Evolutionary conservation across 2,797 vertebrate species (phyloP), one percentile per base, ranked within the genome.

Genomic region (Bufotes viridis): DNA sequence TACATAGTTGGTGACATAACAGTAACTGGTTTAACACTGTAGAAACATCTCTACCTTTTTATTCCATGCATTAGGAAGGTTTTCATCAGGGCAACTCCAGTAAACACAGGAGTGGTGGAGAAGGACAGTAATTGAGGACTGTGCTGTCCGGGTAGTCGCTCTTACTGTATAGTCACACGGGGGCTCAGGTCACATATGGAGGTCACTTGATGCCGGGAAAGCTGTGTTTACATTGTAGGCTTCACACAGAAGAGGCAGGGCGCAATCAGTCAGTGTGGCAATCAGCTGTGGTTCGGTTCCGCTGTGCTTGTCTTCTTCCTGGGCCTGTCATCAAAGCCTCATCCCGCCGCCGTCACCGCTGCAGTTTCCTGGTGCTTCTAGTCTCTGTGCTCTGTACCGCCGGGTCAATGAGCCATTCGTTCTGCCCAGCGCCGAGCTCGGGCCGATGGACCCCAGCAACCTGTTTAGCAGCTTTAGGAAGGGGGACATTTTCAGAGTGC

Each of bases 401-500:
- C 78, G 90, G 20, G 91, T 90, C 84, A 92, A 93, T 93, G 93
- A 92, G 89, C 82, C 84, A 84, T 87, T 80, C 76, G 78, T 90
- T 90, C 91, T 15, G 88, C 82, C 82, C 57, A 75, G 89, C 53
- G 72, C 78, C 88, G 88, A 82, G 24, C 85, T 55, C 85, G 22
- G 85, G 93, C 94, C 92, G 93, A 96, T 98, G 98, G 97, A 99
- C 91, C 97, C 96, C 90, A 95, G 93, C 94, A 97, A 98, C 87
- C 92, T 99, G 91, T 99, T 98, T 93, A 96, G 94, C 90, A 98
- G 98, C 93, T 99, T 97, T 96, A 97, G 94, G 93, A 98, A 97
- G 93, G 97, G 98, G 90, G 97, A 98, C 94, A 94, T 98, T 93
- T 95, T 93, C 93, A 96, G 97, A 93, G 98, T 98, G 93, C 97